phyloP scores from a whole-genome alignment of 2,888 invertebrate species.

The Nezara viridula region DNA sequence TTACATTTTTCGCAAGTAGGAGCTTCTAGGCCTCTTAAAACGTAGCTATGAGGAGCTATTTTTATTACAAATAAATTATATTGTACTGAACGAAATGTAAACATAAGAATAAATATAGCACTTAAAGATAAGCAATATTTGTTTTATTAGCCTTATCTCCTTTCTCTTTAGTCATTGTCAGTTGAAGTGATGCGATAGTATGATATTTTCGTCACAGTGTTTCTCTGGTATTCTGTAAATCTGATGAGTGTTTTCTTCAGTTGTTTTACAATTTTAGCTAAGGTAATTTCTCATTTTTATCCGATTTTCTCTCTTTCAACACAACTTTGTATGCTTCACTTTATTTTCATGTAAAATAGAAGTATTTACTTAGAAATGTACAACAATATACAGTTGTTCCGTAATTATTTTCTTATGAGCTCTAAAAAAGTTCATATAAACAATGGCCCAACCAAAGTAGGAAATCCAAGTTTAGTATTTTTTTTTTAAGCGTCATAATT shows the following conservation, averaged over 20 bases:
- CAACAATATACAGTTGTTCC: too few species aligned
- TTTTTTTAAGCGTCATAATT: too few species aligned
- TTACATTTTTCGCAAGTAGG: too few species aligned
- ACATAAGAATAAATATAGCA: background rate
- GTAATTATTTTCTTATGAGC: too few species aligned
- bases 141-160: background rate
- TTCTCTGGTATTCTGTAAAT: background rate
- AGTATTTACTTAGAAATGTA: too few species aligned
- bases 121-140: background rate
- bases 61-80: background rate
- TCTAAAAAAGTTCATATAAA: too few species aligned
- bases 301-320: background rate
- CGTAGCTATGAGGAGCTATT: background rate
- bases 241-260: background rate
- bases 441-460: too few species aligned
- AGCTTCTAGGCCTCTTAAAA: too few species aligned
- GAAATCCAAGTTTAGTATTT: too few species aligned
- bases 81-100: background rate
- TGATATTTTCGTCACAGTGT: background rate
- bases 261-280: background rate
- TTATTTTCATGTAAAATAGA: background rate
- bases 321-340: too few species aligned
- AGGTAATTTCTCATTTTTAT: background rate
- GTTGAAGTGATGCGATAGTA: background rate
- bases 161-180: background rate